These are phyloP conservation scores for Synchiropus splendidus DNA, from an alignment of 2,113 vertebrate genomes.

Conservation along the genomic window DNA sequence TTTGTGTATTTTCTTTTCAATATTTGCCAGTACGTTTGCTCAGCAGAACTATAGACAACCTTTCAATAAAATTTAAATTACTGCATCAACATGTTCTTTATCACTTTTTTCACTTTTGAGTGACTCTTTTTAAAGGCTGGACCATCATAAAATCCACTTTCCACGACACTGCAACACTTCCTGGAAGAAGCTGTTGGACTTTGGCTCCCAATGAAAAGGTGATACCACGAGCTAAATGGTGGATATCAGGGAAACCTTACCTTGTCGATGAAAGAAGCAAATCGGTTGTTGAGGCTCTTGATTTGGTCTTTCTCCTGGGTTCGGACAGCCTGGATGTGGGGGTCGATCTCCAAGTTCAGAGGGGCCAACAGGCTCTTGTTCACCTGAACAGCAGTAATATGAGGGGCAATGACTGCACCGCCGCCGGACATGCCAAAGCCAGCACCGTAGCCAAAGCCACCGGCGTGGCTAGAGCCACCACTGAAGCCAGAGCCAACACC, in stretches of 20 bases:
- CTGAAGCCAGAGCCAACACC: not conserved
- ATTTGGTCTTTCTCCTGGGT: slow-evolving; percentile 91
- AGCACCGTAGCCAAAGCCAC: not conserved
- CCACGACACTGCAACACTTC: too few relatives aligned
- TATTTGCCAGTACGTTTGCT: too few relatives aligned
- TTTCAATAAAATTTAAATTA: too few relatives aligned
- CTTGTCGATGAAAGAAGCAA: slow-evolving; percentile 85
- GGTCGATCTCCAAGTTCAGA: slow-evolving; percentile 79
- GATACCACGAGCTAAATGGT: too few relatives aligned
- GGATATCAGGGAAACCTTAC: slow-evolving; percentile 47
- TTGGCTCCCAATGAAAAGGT: too few relatives aligned
- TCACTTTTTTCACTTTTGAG: too few relatives aligned
- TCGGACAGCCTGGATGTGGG: slow-evolving; percentile 76
- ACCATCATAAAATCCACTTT: too few relatives aligned
- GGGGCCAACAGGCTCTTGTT: slow-evolving; percentile 82
- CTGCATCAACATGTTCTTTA: too few relatives aligned
- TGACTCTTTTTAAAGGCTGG: too few relatives aligned
- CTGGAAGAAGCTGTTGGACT: too few relatives aligned
- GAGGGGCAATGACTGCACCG: not conserved
- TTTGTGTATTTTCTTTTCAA: too few relatives aligned
- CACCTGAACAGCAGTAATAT: slow-evolving; percentile 78
- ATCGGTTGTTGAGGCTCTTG: slow-evolving; percentile 83
- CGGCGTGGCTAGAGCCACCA: not conserved
- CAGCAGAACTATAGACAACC: too few relatives aligned
- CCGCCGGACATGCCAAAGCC: not conserved